Conservation (phyloP, 2,113 vertebrate species). For the Gorsachius goisagi region DNA sequence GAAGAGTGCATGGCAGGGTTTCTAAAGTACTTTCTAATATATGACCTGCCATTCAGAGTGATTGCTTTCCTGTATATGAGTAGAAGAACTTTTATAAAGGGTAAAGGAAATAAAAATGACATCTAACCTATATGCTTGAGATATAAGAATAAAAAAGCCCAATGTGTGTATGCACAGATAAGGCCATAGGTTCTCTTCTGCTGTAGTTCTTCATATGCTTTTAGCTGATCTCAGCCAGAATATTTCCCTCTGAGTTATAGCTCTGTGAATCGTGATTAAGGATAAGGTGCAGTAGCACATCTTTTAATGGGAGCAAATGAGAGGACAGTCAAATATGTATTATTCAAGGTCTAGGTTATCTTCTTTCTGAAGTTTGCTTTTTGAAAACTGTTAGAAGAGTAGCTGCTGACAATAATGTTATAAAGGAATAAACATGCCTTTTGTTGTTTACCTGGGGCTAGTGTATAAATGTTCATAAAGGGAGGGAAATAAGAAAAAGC, state of each 20-base stretch:
- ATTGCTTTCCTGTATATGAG: neutral
- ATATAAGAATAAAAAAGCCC: neutral
- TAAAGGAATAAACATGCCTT: neutral
- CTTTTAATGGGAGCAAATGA: neutral
- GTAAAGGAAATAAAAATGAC: neutral
- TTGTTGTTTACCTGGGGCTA: neutral
- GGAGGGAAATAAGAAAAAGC: neutral
- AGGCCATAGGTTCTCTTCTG: neutral
- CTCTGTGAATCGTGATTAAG: neutral
- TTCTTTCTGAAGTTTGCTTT: neutral
- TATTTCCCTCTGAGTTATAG: neutral
- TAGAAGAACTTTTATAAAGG: neutral
- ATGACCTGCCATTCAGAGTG: neutral
- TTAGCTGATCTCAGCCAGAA: neutral
- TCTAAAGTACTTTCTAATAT: neutral
- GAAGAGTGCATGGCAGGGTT: neutral
- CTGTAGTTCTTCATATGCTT: neutral
- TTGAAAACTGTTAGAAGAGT: neutral
- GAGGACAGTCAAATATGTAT: neutral
- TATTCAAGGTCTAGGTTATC: neutral
- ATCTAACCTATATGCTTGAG: neutral
- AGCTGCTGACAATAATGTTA: neutral
- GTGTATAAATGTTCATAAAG: neutral
- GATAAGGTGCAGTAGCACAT: neutral
- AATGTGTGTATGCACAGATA: neutral